phyloP scores from a whole-genome alignment of 2,797 vertebrate genomes.

The Oryzias sinensis region DNA sequence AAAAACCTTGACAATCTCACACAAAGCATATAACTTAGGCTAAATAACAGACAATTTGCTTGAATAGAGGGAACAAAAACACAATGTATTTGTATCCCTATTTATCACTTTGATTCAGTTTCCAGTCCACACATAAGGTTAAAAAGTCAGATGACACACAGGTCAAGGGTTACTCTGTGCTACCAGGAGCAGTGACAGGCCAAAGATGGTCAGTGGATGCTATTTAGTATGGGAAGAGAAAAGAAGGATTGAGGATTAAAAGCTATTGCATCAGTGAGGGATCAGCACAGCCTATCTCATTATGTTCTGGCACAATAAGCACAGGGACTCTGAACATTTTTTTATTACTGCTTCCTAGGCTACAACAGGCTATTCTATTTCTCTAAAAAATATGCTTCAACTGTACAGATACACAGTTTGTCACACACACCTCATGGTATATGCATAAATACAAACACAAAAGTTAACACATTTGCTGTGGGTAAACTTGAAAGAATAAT shows the following conservation, averaged over 20 bases:
- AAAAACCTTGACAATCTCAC: background rate
- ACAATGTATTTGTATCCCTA: constrained; percentile 17
- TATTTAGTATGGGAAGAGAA: constrained; percentile 48
- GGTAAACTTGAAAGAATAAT: too few relatives aligned
- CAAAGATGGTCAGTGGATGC: constrained; percentile 60
- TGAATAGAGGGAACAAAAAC: background rate
- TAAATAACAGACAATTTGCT: too few relatives aligned
- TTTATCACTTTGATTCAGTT: constrained; percentile 21
- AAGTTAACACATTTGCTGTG: too few relatives aligned
- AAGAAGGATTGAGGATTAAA: constrained; percentile 63
- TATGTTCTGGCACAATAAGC: constrained; percentile 67
- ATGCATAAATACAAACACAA: too few relatives aligned
- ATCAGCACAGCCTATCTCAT: constrained; percentile 75
- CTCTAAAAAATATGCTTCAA: background rate
- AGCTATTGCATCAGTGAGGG: constrained; percentile 70
- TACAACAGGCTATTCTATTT: constrained; percentile 56
- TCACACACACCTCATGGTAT: too few relatives aligned
- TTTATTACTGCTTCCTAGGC: constrained; percentile 69
- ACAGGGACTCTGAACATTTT: constrained; percentile 69
- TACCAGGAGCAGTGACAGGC: constrained; percentile 47
- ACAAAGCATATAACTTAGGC: too few relatives aligned
- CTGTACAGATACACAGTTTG: too few relatives aligned
- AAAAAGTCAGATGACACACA: constrained; percentile 50
- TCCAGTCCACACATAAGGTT: constrained; percentile 23
- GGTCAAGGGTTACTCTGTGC: constrained; percentile 43